Percentiles rank a stretch among this genome's conserved stretches.
phyloP scores from a whole-genome alignment of 2,797 vertebrate species.

The Danio choprae region DNA sequence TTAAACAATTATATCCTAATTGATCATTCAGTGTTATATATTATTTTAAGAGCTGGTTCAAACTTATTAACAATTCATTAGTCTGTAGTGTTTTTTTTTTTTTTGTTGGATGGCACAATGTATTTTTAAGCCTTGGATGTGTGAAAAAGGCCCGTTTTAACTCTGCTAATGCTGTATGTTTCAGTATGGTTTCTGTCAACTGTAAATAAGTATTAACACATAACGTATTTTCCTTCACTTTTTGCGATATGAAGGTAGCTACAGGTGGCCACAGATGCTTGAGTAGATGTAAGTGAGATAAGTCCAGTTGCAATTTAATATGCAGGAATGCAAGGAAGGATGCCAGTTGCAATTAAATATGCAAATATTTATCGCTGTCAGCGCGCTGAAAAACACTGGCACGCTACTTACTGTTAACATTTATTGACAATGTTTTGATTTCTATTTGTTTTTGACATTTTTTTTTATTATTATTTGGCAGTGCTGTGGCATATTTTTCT shows the following conservation, averaged over 20 bases:
- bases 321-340: conserved; percentile 6
- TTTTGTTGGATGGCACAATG: neutral
- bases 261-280: neutral
- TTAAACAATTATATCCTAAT: neutral
- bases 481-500: neutral
- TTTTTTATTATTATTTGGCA: neutral
- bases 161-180: too few species aligned
- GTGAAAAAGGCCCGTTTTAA: neutral
- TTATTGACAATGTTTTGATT: neutral
- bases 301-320: conserved; percentile 22
- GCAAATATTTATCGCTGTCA: conserved; percentile 22
- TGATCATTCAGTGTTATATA: neutral
- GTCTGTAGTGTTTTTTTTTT: neutral
- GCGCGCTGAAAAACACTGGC: conserved; percentile 14
- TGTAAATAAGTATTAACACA: neutral
- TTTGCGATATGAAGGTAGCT: neutral
- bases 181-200: conserved; percentile 15
- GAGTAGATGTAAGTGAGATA: conserved; percentile 22
- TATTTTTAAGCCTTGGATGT: neutral
- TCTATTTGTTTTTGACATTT: neutral
- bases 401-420: conserved; percentile 1
- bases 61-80: neutral
- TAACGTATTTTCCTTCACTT: neutral
- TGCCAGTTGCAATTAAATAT: conserved; percentile 17
- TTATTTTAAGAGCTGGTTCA: neutral